Percentiles rank a stretch among this genome's conserved stretches.
Evolutionary conservation across 2,888 invertebrate genomes (phyloP).

Genomic region (Lacanobia wlatinum): DNA sequence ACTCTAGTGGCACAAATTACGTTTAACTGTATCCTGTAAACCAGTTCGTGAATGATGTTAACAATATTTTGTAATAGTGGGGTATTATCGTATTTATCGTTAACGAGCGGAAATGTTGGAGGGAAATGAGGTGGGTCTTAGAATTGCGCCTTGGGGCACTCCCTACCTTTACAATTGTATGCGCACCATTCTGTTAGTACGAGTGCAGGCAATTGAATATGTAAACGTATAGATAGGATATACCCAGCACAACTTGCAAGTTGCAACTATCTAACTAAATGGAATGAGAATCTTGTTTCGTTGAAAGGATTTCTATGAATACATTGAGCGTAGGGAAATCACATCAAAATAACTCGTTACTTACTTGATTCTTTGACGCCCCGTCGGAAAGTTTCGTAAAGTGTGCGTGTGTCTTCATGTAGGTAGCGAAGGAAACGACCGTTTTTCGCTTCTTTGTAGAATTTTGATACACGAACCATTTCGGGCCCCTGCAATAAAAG

Average conservation of each 20-base stretch:
- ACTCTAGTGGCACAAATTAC: slow-evolving; percentile 82
- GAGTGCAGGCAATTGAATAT: slow-evolving; percentile 66
- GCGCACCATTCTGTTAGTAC: slow-evolving; percentile 67
- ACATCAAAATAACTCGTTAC: slow-evolving; percentile 73
- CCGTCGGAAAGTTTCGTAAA: slow-evolving; percentile 97
- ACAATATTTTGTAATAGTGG: slow-evolving; percentile 83
- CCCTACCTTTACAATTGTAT: slow-evolving; percentile 71
- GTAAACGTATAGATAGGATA: slow-evolving; percentile 53
- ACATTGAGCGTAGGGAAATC: slow-evolving; percentile 23
- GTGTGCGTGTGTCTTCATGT: slow-evolving; percentile 96
- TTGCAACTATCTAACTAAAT: slow-evolving; percentile 59
- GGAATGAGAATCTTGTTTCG: slow-evolving; percentile 54
- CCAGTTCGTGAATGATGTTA: slow-evolving; percentile 80
- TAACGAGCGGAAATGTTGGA: slow-evolving; percentile 83
- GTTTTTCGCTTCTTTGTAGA: slow-evolving; percentile 97
- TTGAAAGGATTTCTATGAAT: slow-evolving; percentile 47
- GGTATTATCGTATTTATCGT: slow-evolving; percentile 83
- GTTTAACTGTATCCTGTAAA: slow-evolving; percentile 83
- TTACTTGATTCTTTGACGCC: slow-evolving; percentile 98
- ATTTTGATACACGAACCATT: slow-evolving; percentile 96
- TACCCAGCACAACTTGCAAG: slow-evolving; percentile 58
- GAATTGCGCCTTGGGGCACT: slow-evolving; percentile 79
- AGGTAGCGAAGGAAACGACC: slow-evolving; percentile 96
- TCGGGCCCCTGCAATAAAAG: slow-evolving; percentile 94
- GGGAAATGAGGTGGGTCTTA: slow-evolving; percentile 79